A percentile compares a stretch with the other conserved stretches of the same genome.
Conservation (phyloP, 2,888 invertebrate genomes). For the Drosophila austrosaltans region DNA sequence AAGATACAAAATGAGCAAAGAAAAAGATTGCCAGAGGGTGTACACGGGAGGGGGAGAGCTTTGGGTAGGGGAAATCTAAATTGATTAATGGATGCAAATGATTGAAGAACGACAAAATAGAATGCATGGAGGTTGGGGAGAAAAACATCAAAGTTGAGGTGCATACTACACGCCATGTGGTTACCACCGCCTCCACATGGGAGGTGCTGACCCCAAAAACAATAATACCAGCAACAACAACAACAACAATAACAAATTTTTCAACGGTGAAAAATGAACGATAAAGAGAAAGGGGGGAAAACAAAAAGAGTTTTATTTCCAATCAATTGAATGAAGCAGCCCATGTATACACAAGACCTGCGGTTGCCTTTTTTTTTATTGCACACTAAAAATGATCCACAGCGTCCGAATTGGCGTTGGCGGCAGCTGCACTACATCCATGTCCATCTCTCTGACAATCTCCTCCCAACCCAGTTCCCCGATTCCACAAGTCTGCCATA, state of each 20-base stretch:
- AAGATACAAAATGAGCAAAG: constrained; percentile 13
- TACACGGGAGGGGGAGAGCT: no score
- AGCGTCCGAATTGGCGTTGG: constrained; percentile 30
- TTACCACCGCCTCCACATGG: constrained; percentile 19
- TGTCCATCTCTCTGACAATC: constrained; percentile 38
- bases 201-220: constrained; percentile 64
- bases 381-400: constrained; percentile 70
- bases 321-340: constrained; percentile 75
- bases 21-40: constrained; percentile 2
- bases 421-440: constrained; percentile 38
- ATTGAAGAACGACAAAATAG: constrained; percentile 76
- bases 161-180: constrained; percentile 67
- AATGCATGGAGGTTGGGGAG: constrained; percentile 28
- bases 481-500: constrained; percentile 23
- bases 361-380: constrained; percentile 73
- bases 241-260: constrained; percentile 1
- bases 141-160: constrained; percentile 69
- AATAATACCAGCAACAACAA: no score
- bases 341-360: constrained; percentile 14
- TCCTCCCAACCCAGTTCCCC: constrained; percentile 31
- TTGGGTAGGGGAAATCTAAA: constrained; percentile 61
- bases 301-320: constrained; percentile 63
- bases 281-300: constrained; percentile 4
- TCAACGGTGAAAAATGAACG: background rate
- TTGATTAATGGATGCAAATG: constrained; percentile 83